phyloP scores from a whole-genome alignment of 2,888 invertebrate species.

The Hymenopus coronatus region DNA sequence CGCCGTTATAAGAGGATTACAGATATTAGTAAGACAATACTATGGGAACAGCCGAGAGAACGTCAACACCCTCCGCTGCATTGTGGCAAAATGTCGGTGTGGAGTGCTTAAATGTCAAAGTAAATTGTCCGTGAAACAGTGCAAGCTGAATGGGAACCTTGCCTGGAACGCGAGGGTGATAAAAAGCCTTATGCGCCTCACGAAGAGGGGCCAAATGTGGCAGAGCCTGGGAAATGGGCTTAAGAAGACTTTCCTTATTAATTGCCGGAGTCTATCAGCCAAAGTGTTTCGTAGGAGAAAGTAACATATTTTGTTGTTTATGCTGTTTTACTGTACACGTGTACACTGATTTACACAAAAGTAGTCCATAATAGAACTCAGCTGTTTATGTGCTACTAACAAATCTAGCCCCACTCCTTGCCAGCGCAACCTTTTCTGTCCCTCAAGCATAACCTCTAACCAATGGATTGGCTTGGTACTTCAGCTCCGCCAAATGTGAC shows the following conservation, averaged over 20 bases:
- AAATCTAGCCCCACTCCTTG: too few relatives aligned
- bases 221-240: background rate
- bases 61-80: background rate
- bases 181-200: background rate
- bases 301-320: background rate
- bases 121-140: constrained; percentile 26
- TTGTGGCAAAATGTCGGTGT: constrained; percentile 12
- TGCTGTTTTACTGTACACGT: too few relatives aligned
- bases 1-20: background rate
- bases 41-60: background rate
- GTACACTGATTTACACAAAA: too few relatives aligned
- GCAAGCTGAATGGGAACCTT: background rate
- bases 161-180: background rate
- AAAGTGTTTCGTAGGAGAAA: background rate
- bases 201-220: background rate
- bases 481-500: too few relatives aligned
- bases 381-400: too few relatives aligned
- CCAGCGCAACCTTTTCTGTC: too few relatives aligned
- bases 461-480: too few relatives aligned
- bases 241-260: background rate
- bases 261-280: background rate
- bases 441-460: too few relatives aligned
- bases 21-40: background rate
- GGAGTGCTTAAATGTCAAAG: constrained; percentile 25
- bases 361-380: too few relatives aligned